A percentile compares a stretch with the other conserved stretches of the same genome.
phyloP scores from a whole-genome alignment of 2,888 invertebrate genomes.

The Ectobius pallidus region DNA sequence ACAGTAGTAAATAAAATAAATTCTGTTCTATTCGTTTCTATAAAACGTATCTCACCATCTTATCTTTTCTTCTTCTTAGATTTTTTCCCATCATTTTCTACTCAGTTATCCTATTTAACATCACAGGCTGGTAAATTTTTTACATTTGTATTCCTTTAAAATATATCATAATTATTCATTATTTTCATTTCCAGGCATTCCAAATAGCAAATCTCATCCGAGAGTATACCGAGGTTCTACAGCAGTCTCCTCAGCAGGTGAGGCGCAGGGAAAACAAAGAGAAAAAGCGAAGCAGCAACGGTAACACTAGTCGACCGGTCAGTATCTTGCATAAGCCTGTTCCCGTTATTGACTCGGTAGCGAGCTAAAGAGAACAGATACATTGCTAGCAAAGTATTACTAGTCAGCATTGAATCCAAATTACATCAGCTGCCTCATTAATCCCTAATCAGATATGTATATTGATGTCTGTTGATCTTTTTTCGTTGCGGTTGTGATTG shows the following conservation, averaged over 20 bases:
- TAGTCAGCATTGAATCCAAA: slow-evolving; percentile 12
- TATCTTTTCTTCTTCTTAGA: no score
- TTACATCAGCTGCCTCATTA: neutral
- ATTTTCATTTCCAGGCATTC: slow-evolving; percentile 77
- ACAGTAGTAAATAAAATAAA: no score
- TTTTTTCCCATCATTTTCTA: no score
- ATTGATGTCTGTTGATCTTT: neutral
- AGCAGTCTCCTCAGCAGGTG: slow-evolving; percentile 54
- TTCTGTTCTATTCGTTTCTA: no score
- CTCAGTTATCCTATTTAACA: no score
- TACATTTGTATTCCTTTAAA: no score
- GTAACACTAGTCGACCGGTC: slow-evolving; percentile 55
- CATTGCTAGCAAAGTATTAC: neutral
- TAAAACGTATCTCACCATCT: no score
- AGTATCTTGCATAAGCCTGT: slow-evolving; percentile 60
- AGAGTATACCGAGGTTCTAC: slow-evolving; percentile 79
- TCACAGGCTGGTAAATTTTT: no score
- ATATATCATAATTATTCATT: no score
- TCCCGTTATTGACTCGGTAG: slow-evolving; percentile 64
- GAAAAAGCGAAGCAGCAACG: slow-evolving; percentile 22
- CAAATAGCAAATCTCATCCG: slow-evolving; percentile 91
- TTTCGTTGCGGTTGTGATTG: no score
- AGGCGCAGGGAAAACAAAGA: slow-evolving; percentile 29
- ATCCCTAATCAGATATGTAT: neutral
- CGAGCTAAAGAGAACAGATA: slow-evolving; percentile 59